phyloP scores from a whole-genome alignment of 2,113 vertebrate genomes.

The Scomber colias region DNA sequence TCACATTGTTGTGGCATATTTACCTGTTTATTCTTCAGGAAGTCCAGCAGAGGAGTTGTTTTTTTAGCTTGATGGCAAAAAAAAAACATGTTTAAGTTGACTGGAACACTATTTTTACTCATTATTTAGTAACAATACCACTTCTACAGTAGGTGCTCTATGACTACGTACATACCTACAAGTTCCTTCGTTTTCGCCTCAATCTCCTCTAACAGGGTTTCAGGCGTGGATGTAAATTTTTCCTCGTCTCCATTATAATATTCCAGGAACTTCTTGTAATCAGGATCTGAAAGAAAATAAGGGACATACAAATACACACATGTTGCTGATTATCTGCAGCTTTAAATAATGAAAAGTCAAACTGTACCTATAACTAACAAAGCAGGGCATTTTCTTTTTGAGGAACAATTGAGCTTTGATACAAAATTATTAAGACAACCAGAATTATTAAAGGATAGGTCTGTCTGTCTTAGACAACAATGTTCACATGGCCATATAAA shows the following conservation, averaged over 20 bases:
- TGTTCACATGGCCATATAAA: too few species aligned
- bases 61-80: slow-evolving; percentile 90
- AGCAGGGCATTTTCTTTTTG: too few species aligned
- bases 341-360: too few species aligned
- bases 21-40: slow-evolving; percentile 99
- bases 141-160: not conserved
- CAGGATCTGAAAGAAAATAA: slow-evolving; percentile 87
- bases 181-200: slow-evolving; percentile 98
- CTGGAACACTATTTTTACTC: not conserved
- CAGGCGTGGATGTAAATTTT: slow-evolving; percentile 94
- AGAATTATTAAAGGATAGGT: too few species aligned
- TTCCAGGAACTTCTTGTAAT: slow-evolving; percentile 97
- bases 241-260: slow-evolving; percentile 95
- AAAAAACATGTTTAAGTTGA: slow-evolving; percentile 1
- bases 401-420: too few species aligned
- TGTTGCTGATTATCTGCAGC: not conserved
- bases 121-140: not conserved
- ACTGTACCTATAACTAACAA: too few species aligned
- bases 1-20: slow-evolving; percentile 19
- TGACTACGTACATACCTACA: slow-evolving; percentile 85
- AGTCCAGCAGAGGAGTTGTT: slow-evolving; percentile 97
- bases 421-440: too few species aligned
- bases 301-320: not conserved
- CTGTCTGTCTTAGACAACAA: too few species aligned
- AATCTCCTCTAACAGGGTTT: slow-evolving; percentile 96